Base-by-base conservation (phyloP, 2,888 invertebrate species). In the Chrysina gloriosa region DNA sequence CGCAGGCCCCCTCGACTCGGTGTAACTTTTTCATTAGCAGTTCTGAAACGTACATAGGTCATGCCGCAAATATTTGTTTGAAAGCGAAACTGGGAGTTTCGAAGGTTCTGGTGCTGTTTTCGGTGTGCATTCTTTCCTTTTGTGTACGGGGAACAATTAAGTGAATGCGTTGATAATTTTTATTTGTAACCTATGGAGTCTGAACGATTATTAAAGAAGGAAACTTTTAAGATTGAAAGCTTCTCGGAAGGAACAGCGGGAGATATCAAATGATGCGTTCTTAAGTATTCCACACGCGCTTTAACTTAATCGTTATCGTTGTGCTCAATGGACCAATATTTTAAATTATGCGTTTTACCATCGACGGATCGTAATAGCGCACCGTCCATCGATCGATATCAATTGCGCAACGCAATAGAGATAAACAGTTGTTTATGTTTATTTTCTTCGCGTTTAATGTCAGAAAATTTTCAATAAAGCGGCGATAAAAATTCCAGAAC, bases 1-100 rank as follows among this genome's bases (percentile, higher is more conserved):
- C 5, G 11, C 11, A 21, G 14, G 23, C 27, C 19, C 6, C 31
- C 2, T 4, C 25, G 16, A 31, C 4, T 19, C 19, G 23, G 58
- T 58, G 23, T 58, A 58, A 39, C 27, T 58, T 58, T 58, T 39
- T 58, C 58, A 58, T 58, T 58, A 58, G 58, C 58, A 42, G 58
- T 58, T 58, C 42, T 58, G 42, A 58, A 58, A 58, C 58, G 58
- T 31, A 47, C 21, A n/a, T 11, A 58, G 58, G 58, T 39, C 39
- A 11, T 39, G 42, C 39, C 23, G 42, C 58, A 58, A 58, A 58
- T 58, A 58, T 58, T 58, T 58, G 36, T 31, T 54, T n/a, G 29
- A 56, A 42, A 54, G 54, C 54, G 56, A 25, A 23, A 14, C 31
- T 54, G 42, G 19, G 11, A 6, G 11, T 23, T 56, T 11, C 39